These are phyloP conservation scores for Troides oblongomaculatus DNA, from an alignment of 2,888 invertebrate genomes.

Conservation along the genomic window DNA sequence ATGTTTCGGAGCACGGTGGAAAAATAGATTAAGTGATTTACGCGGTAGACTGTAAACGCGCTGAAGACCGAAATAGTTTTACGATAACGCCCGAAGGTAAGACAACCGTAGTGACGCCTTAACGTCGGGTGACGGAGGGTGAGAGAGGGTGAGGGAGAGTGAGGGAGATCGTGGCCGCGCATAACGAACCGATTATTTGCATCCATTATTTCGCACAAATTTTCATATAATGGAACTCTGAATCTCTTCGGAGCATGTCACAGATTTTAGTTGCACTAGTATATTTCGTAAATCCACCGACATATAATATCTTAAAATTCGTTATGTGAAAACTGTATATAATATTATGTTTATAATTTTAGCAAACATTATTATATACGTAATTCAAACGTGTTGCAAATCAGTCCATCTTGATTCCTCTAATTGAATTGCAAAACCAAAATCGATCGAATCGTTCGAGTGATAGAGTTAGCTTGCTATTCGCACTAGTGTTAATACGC, in stretches of 20 bases:
- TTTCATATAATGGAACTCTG: conserved; percentile 30
- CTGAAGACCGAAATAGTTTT: conserved; percentile 66
- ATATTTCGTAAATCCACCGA: not conserved
- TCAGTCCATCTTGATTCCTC: too few relatives aligned
- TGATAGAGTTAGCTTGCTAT: not conserved
- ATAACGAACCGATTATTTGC: conserved; percentile 44
- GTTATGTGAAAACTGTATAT: too few relatives aligned
- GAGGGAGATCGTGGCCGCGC: conserved; percentile 39
- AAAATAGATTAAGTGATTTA: conserved; percentile 69
- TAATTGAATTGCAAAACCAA: too few relatives aligned
- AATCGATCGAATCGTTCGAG: not conserved
- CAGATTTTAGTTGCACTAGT: conserved; percentile 1
- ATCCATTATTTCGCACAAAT: conserved; percentile 36
- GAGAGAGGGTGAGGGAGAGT: conserved; percentile 27
- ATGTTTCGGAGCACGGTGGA: conserved; percentile 56
- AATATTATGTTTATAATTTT: too few relatives aligned
- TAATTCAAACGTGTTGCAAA: too few relatives aligned
- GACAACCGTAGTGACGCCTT: conserved; percentile 33
- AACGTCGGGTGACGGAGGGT: conserved; percentile 27
- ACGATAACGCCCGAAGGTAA: conserved; percentile 59
- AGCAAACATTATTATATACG: too few relatives aligned
- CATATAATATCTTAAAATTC: too few relatives aligned
- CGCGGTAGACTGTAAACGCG: conserved; percentile 34
- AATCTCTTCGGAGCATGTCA: conserved; percentile 14
- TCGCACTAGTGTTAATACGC: not conserved